These are phyloP conservation scores for Galaxea fascicularis DNA, from an alignment of 92 coral and sea anemone species.

Conservation along the genomic window DNA sequence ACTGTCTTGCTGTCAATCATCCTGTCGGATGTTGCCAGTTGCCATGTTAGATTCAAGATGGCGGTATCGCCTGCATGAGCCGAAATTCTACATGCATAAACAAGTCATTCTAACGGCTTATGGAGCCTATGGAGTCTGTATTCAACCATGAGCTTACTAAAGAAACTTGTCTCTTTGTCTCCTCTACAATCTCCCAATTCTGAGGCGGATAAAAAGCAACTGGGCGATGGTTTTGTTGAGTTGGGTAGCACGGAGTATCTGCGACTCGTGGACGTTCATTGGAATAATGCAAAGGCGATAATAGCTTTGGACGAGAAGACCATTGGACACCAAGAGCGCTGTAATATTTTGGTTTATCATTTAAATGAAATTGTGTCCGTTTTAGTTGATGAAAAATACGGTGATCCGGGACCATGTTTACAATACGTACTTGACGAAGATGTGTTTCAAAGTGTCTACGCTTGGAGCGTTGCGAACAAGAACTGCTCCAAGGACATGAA, in stretches of 20 bases:
- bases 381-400: constrained; percentile 91
- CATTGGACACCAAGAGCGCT: constrained; percentile 81
- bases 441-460: constrained; percentile 79
- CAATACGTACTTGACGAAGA: constrained; percentile 88
- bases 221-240: constrained; percentile 42
- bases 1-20: constrained; percentile 32
- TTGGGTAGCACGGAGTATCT: constrained; percentile 70
- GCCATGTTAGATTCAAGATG: constrained; percentile 37
- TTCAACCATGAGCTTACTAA: constrained; percentile 78
- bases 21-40: not conserved
- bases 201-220: constrained; percentile 66
- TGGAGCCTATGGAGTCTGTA: constrained; percentile 24
- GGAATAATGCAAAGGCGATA: constrained; percentile 85
- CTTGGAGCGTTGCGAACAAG: constrained; percentile 84
- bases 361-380: constrained; percentile 83
- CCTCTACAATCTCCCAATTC: constrained; percentile 68
- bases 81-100: not conserved
- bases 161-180: constrained; percentile 79
- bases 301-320: constrained; percentile 88
- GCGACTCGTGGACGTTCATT: constrained; percentile 81
- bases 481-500: constrained; percentile 86
- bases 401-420: constrained; percentile 92
- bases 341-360: constrained; percentile 90
- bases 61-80: constrained; percentile 25
- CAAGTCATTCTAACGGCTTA: constrained; percentile 3